A percentile compares a stretch with the other conserved stretches of the same genome.
Evolutionary conservation across 2,797 vertebrate genomes (phyloP).

Genomic region (Sebastes matsubarae): DNA sequence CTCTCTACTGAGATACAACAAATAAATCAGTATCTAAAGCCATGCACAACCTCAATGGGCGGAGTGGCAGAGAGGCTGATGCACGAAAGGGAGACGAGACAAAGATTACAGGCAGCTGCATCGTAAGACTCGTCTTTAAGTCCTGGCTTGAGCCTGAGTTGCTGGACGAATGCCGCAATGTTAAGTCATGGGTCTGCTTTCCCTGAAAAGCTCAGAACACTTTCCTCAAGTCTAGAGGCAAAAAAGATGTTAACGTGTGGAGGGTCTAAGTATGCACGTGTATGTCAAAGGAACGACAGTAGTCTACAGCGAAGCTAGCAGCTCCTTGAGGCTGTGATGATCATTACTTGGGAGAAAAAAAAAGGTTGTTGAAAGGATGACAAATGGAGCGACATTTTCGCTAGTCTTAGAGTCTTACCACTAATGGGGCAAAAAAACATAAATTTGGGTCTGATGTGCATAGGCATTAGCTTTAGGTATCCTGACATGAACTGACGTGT

Average conservation of each 20-base stretch:
- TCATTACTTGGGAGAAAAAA: neutral
- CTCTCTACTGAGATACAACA: constrained; percentile 9
- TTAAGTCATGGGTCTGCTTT: constrained; percentile 14
- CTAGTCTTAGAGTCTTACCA: neutral
- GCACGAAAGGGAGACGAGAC: constrained; percentile 7
- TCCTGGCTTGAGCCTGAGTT: constrained; percentile 22
- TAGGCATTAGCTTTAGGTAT: neutral
- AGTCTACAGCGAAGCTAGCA: neutral
- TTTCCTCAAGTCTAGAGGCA: neutral
- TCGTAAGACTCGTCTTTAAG: constrained; percentile 24
- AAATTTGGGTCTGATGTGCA: neutral
- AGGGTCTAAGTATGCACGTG: neutral
- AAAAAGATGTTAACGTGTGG: neutral
- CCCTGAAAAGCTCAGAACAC: neutral
- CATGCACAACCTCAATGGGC: constrained; percentile 10
- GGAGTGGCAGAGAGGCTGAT: constrained; percentile 16
- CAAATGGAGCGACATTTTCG: neutral
- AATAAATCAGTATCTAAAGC: constrained; percentile 25
- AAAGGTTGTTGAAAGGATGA: neutral
- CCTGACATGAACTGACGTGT: neutral
- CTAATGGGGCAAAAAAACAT: neutral
- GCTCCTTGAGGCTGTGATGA: neutral
- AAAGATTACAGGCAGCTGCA: constrained; percentile 55
- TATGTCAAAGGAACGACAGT: neutral
- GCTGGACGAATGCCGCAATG: constrained; percentile 19